phyloP scores from a whole-genome alignment of 2,113 vertebrate genomes.

The Pionites leucogaster region DNA sequence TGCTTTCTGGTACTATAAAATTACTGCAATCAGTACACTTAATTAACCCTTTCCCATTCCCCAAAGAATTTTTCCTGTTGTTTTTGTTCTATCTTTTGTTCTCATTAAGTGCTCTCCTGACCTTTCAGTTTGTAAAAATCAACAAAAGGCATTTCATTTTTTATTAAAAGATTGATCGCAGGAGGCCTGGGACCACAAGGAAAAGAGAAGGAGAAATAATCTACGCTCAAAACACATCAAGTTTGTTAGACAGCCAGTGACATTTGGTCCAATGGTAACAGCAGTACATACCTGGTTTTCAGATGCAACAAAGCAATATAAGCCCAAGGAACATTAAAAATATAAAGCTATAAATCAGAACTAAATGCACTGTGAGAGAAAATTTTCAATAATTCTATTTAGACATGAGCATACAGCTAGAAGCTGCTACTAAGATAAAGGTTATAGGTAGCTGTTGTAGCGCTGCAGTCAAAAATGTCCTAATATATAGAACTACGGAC shows the following conservation, averaged over 20 bases:
- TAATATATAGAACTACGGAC: neutral
- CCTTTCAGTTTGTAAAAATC: conserved; percentile 37
- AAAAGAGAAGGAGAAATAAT: neutral
- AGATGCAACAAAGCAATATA: neutral
- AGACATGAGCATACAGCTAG: neutral
- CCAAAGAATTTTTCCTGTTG: neutral
- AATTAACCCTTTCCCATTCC: conserved; percentile 31
- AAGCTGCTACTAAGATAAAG: neutral
- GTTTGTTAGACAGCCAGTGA: neutral
- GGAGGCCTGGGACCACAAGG: neutral
- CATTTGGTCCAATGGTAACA: neutral
- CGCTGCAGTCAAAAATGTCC: neutral
- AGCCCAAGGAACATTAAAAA: neutral
- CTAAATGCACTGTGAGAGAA: neutral
- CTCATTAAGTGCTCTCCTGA: conserved; percentile 52
- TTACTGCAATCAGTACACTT: neutral
- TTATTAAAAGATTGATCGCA: conserved; percentile 61
- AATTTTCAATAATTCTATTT: neutral
- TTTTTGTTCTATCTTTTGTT: conserved; percentile 9
- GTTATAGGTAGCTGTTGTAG: neutral
- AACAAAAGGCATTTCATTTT: conserved; percentile 48
- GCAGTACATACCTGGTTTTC: neutral
- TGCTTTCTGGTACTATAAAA: neutral
- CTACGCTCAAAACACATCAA: neutral
- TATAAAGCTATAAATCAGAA: neutral